Base-by-base conservation (phyloP, 2,888 invertebrate genomes). In the Agrochola litura region DNA sequence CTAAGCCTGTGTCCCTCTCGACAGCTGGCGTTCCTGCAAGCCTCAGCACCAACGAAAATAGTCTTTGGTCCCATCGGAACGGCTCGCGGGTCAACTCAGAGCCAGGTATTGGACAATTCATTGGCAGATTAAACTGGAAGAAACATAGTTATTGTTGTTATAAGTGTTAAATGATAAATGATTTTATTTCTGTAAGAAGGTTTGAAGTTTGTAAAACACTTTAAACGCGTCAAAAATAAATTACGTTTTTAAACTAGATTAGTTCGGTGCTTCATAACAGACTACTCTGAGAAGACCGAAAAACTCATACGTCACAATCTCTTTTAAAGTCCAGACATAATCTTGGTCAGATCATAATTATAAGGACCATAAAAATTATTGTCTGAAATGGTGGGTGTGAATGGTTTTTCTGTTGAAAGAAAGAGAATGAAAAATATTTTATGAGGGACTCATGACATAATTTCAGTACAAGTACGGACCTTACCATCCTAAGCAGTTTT, bases 51-150 rank as follows among this genome's bases (percentile, higher is more conserved):
- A 99, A 96, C 5, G 99, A 99, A 96, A 99, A 99, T 81, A 99
- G 97, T 88, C 99, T 97, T 96, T 99, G 99, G 96, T 99, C 99
- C 99, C 99, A 99, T 86, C 99, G 98, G 95, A 99, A 99, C n/a
- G 99, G 99, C 95, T 99, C 99, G 90, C 99, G 98, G 6, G 99
- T 99, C 93, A 99, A 97, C 95, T 99, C 99, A 10, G 99, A 98
- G 19, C 99, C 99, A 63, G 99, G 99, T 90, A 99, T 99, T 61
- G 98, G 98, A 87, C 98, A 98, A 94, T 99, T 98, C 98, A 99
- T 98, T 4, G 99, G 99, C 89, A 99, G 95, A 92, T 98, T 98
- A 88, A 99, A 98, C 98, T 99, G 95, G 19, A 87, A 88, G 54
- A 80, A 67, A 67, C 14, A 77, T 72, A 73, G 37, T 60, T 65